Conservation (phyloP, 1,140 invertebrate species). For the Drosophila melanica region DNA sequence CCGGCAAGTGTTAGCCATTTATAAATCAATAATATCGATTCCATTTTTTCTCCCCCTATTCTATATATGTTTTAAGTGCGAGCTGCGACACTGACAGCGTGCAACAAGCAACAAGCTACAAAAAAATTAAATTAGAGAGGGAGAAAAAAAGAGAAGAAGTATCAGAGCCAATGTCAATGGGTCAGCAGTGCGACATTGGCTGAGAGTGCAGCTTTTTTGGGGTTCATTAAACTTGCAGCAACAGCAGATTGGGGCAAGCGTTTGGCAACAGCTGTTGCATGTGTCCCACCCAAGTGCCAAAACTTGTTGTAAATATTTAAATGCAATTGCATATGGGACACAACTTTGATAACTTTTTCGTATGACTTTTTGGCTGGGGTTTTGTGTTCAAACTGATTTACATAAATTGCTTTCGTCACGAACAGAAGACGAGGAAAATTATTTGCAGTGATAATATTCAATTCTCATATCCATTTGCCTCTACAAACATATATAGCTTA, state of each 20-base stretch:
- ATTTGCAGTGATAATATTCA: too few species aligned
- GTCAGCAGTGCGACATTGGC: conserved; percentile 41
- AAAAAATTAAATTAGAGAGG: background rate
- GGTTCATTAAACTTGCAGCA: conserved; percentile 35
- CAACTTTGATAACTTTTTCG: background rate
- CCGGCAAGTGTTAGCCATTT: conserved; percentile 8
- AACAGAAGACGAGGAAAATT: too few species aligned
- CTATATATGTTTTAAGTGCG: conserved; percentile 17
- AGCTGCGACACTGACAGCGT: conserved; percentile 5
- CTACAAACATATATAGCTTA: too few species aligned
- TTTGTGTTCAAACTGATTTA: conserved; percentile 4
- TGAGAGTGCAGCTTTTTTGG: background rate
- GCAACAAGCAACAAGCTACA: conserved; percentile 31
- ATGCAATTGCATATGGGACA: background rate
- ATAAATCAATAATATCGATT: conserved; percentile 75
- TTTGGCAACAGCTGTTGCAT: conserved; percentile 37
- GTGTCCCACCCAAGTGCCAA: background rate
- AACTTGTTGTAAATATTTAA: conserved; percentile 11
- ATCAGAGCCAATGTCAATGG: conserved; percentile 45
- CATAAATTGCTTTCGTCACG: background rate
- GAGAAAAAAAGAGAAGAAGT: background rate
- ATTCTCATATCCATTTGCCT: too few species aligned
- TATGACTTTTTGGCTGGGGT: background rate
- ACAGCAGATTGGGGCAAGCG: conserved; percentile 18
- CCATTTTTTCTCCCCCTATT: conserved; percentile 12